phyloP scores from a whole-genome alignment of 2,113 vertebrate species.

The Formicarius rufipectus region DNA sequence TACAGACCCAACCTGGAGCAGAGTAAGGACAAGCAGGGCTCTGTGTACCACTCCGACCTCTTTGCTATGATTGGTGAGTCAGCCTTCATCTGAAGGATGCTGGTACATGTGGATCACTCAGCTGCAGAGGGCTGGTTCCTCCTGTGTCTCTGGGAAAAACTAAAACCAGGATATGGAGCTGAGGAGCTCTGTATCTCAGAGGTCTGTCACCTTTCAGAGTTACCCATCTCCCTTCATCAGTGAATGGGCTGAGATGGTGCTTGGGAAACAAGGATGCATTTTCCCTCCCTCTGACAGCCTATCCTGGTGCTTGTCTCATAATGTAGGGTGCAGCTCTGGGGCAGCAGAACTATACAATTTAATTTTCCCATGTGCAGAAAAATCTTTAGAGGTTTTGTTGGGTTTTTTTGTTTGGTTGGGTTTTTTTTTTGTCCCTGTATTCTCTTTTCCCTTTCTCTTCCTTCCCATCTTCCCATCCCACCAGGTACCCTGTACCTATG shows the following conservation, averaged over 20 bases:
- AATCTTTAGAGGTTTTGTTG: not conserved
- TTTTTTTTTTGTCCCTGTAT: not conserved
- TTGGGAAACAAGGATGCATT: not conserved
- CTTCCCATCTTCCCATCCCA: not conserved
- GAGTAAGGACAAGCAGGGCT: slow-evolving; percentile 82
- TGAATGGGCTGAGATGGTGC: not conserved
- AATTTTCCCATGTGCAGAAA: not conserved
- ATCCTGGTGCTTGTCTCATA: not conserved
- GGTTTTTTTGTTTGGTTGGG: not conserved
- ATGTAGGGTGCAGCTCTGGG: fast-evolving
- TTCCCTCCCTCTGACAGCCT: not conserved
- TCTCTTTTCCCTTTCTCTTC: not conserved
- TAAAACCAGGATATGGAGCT: not conserved
- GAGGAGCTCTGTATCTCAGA: not conserved
- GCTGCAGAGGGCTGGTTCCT: not conserved
- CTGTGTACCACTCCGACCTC: slow-evolving; percentile 88
- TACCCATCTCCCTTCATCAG: not conserved
- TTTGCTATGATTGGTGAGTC: slow-evolving; percentile 95
- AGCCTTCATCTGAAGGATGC: not conserved
- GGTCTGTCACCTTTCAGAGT: not conserved
- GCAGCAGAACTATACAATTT: not conserved
- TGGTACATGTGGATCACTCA: fast-evolving
- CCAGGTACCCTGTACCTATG: slow-evolving; percentile 93
- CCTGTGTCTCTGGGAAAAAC: not conserved
- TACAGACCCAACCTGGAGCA: slow-evolving; percentile 86